Conservation (phyloP, 2,888 invertebrate genomes). For the Cantharis rufa region DNA sequence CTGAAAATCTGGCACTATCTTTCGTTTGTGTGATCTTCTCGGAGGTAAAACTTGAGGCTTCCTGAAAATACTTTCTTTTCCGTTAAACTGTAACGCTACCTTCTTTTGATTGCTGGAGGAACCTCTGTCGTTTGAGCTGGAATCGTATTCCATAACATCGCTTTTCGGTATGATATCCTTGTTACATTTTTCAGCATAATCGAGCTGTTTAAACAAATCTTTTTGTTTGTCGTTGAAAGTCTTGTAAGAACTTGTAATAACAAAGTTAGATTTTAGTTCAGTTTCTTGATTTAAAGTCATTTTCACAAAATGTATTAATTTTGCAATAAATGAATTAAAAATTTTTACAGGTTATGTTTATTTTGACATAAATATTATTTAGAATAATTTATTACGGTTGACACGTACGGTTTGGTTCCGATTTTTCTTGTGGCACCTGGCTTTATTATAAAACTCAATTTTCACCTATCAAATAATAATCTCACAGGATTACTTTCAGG, state of each 20-base stretch:
- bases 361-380: neutral
- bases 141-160: slow-evolving; percentile 37
- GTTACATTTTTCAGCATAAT: slow-evolving; percentile 46
- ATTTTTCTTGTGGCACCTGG: no score
- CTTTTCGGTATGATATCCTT: slow-evolving; percentile 22
- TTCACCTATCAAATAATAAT: no score
- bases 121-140: slow-evolving; percentile 45
- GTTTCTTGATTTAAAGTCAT: neutral
- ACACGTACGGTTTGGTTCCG: neutral
- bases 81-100: slow-evolving; percentile 66
- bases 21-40: slow-evolving; percentile 60
- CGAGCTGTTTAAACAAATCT: slow-evolving; percentile 70
- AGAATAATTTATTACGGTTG: neutral
- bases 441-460: no score
- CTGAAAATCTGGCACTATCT: slow-evolving; percentile 60
- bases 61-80: slow-evolving; percentile 80
- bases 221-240: slow-evolving; percentile 65
- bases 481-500: no score
- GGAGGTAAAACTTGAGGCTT: slow-evolving; percentile 65
- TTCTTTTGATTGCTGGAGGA: neutral
- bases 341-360: neutral
- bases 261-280: slow-evolving; percentile 14
- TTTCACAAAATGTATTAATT: neutral
- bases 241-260: slow-evolving; percentile 40
- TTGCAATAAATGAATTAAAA: neutral